Base-by-base conservation (phyloP, 1,140 invertebrate species). In the Drosophila baimaii region DNA sequence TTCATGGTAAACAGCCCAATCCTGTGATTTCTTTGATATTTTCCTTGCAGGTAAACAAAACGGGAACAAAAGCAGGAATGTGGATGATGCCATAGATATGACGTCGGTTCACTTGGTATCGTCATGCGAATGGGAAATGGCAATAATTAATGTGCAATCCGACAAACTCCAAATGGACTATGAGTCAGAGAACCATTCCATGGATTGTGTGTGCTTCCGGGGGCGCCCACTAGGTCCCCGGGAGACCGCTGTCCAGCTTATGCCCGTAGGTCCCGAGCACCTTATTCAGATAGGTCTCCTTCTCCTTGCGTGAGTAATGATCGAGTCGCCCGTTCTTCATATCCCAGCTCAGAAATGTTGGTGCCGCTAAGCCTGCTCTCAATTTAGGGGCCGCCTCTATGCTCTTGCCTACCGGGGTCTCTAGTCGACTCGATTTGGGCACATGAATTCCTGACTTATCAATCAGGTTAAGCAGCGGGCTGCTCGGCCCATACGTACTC, bases 291-390 rank as follows among this genome's bases (percentile, higher is more conserved):
- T 88, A 88, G 2, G 51, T 63, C 4, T 80, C 65, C 54, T 70
- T 80, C n/a, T 44, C 71, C 3, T 13, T 21, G 1, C 35, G 23
- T 33, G 72, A 88, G 37, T 49, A 33, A 17, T 51, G 6, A 10
- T 76, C 52, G 2, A 88, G 61, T 19, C 52, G 57, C 0, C 70
- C 66, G 23, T 55, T 57, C 9, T 52, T 19, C 2, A 79, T 66
- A 43, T 88, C 72, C 66, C 72, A 88, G 19, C 68, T 88, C 17
- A 88, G 44, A 59, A 58, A 88, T n/a, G 37, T 58, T 6, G 82
- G 82, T 13, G 35, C 57, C 19, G 31, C 62, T 49, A 84, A 44
- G 8, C 44, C n/a, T 8, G 35, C 7, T 19, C 46, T 17, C 9
- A 31, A 12, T 9, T 33, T 27, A 29, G 10, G 0, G 2, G 23